Evolutionary conservation across 2,888 invertebrate genomes (phyloP).

Genomic region (Pediacus dermestoides): DNA sequence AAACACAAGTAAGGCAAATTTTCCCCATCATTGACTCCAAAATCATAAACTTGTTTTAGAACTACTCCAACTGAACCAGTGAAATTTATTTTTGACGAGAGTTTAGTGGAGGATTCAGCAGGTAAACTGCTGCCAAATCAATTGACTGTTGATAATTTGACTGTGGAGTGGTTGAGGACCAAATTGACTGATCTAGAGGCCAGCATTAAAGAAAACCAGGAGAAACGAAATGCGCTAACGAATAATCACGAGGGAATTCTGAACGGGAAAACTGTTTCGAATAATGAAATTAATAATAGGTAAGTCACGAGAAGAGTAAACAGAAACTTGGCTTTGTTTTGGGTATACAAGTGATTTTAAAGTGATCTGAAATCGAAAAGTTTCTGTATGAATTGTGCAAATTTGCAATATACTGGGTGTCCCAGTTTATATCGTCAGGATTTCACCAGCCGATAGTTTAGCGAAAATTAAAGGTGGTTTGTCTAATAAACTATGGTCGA

Average conservation of each 20-base stretch:
- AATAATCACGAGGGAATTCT: constrained; percentile 36
- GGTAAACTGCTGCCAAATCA: constrained; percentile 84
- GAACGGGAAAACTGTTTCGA: constrained; percentile 43
- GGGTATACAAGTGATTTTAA: too few relatives aligned
- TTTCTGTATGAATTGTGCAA: too few relatives aligned
- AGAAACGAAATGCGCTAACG: constrained; percentile 52
- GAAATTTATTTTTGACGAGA: constrained; percentile 82
- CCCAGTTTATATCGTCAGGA: too few relatives aligned
- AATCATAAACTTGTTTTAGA: constrained; percentile 52
- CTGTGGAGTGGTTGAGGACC: constrained; percentile 82
- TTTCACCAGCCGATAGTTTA: too few relatives aligned
- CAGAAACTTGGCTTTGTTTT: too few relatives aligned
- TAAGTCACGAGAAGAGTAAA: constrained; percentile 20
- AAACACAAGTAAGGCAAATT: constrained; percentile 71
- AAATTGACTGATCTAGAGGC: constrained; percentile 74
- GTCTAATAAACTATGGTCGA: too few relatives aligned
- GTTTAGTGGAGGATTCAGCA: constrained; percentile 82
- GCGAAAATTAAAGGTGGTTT: too few relatives aligned
- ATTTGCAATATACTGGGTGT: too few relatives aligned
- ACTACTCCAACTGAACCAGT: constrained; percentile 74
- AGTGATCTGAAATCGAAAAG: too few relatives aligned
- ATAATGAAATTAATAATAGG: constrained; percentile 42
- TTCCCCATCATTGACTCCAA: not conserved
- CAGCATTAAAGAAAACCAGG: constrained; percentile 75
- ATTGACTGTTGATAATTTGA: constrained; percentile 87